These are phyloP conservation scores for Rhopalosiphum nymphaeae DNA, from an alignment of 2,888 invertebrate species.

Conservation along the genomic window DNA sequence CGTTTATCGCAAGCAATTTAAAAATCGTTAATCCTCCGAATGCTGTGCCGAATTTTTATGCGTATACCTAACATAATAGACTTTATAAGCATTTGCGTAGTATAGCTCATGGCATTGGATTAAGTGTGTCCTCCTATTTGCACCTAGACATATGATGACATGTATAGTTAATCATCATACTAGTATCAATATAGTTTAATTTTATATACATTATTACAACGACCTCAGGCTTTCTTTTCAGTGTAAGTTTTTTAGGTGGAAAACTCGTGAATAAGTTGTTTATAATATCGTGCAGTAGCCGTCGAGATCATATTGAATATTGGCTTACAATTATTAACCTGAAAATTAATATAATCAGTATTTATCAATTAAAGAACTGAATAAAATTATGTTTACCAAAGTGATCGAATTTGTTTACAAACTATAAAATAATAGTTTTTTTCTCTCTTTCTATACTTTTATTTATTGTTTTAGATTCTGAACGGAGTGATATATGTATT, in stretches of 20 bases:
- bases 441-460: background rate
- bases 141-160: background rate
- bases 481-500: too few relatives aligned
- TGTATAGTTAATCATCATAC: background rate
- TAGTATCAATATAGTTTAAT: background rate
- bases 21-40: slow-evolving; percentile 47
- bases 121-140: background rate
- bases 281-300: background rate
- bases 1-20: slow-evolving; percentile 40
- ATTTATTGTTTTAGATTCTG: background rate
- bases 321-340: background rate
- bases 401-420: background rate
- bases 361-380: background rate
- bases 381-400: background rate
- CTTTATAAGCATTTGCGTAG: background rate
- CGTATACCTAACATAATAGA: background rate
- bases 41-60: background rate
- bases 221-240: background rate
- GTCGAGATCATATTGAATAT: background rate
- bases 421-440: background rate
- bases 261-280: background rate
- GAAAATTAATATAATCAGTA: background rate
- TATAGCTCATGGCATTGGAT: background rate
- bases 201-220: too few relatives aligned
- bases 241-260: background rate